Percentiles rank a stretch among this genome's conserved stretches.
These are phyloP conservation scores for Aldrovandia affinis DNA, from an alignment of 2,797 vertebrate genomes.

Conservation along the genomic window DNA sequence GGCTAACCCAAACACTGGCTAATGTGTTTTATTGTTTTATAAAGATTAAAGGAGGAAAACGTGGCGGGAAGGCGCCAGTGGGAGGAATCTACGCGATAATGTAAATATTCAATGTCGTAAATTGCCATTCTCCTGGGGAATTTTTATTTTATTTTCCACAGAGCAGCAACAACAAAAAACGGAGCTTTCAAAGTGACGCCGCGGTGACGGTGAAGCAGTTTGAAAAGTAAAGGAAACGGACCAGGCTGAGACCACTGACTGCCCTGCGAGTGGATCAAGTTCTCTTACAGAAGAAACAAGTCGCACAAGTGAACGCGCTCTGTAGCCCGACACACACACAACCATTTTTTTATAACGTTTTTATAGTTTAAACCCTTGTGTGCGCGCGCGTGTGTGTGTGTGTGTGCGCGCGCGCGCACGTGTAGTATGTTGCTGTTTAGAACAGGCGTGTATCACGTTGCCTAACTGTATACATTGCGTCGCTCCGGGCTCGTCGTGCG, in stretches of 20 bases:
- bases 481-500: background rate
- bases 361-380: too few species aligned
- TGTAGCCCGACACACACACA: too few species aligned
- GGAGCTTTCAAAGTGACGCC: background rate
- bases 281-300: background rate
- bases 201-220: background rate
- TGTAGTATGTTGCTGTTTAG: too few species aligned
- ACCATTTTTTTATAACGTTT: too few species aligned
- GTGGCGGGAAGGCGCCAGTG: background rate
- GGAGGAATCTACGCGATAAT: background rate
- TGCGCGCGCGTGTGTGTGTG: conserved; percentile 1
- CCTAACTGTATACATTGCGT: too few species aligned
- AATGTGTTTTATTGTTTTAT: background rate
- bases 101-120: background rate
- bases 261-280: too few species aligned
- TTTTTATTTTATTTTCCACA: background rate
- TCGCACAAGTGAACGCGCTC: too few species aligned
- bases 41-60: background rate
- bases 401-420: conserved; percentile 24
- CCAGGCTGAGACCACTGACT: too few species aligned
- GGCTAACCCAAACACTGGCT: background rate
- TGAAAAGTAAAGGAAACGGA: background rate
- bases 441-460: too few species aligned
- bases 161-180: background rate
- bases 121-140: background rate